Base-by-base conservation (phyloP, 2,888 invertebrate species). In the Tiliacea aurago region DNA sequence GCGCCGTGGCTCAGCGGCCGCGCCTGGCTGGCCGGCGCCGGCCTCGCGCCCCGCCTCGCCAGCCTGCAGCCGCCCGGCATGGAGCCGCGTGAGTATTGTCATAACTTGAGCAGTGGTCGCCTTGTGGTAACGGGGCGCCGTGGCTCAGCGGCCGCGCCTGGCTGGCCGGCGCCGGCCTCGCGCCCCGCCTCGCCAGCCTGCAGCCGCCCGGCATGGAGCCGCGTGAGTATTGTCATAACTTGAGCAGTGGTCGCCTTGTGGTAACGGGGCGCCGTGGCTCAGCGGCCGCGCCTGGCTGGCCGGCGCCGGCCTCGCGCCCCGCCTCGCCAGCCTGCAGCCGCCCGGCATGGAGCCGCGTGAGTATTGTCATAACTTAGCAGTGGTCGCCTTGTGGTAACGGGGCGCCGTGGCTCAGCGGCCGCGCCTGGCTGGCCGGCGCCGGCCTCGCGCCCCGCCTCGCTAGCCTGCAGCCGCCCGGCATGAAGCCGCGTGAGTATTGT, bases 61-160 rank as follows among this genome's bases (percentile, higher is more conserved):
- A 98, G 97, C 90, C 96, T 99, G 84, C 98, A 98, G 92, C 99
- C 99, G 45, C 97, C 97, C 49, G 98, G 98, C 91, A 99, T 99
- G 99, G 98, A 70, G 43, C 70, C 70, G 23, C 28, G 56, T 71
- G 18, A 96, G 96, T 96, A 70, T 96, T 33, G 28, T 28, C 28
- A 3, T 28, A 28, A 1, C 28, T 28, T 28, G 2, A 28, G 28
- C 28, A 2, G 28, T 28, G 28, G 28, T n/a, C n/a, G n/a, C n/a
- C n/a, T n/a, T n/a, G n/a, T 97, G 90, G 98, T 99, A 74, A 98
- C 98, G 85, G 99, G 99, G 96, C 97, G 90, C 97, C 99, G 62
- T 97, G 98, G 74, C 96, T 98, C 94, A 96, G 97, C 4, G 97
- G 98, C 51, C 91, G 94, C 0, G 98, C 98, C 86, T 99, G 99